Evolutionary conservation across 2,888 invertebrate genomes (phyloP).

Genomic region (Apamea anceps): DNA sequence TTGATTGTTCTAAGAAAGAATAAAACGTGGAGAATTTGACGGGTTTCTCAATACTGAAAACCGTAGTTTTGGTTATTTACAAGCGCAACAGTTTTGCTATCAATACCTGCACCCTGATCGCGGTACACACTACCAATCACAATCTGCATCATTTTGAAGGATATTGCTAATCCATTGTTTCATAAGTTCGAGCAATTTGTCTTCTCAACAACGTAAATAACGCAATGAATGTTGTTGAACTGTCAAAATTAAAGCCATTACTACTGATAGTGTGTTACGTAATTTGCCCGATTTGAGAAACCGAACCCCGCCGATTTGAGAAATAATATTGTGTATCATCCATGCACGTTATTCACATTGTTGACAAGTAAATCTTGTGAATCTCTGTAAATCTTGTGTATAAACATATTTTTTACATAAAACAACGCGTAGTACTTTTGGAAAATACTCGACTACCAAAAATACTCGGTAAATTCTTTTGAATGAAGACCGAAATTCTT

Average conservation of each 20-base stretch:
- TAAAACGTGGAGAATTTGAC: neutral
- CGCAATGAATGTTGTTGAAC: neutral
- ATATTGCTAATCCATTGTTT: neutral
- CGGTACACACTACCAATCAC: neutral
- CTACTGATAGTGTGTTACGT: neutral
- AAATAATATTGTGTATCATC: neutral
- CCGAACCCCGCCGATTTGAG: neutral
- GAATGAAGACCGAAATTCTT: constrained; percentile 9
- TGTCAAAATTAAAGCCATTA: neutral
- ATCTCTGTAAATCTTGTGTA: too few species aligned
- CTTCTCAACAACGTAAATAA: too few species aligned
- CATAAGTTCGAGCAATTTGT: neutral
- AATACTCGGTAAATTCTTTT: constrained; percentile 17
- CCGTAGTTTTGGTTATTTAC: neutral
- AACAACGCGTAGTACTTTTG: neutral
- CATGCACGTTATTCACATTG: neutral
- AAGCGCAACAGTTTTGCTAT: neutral
- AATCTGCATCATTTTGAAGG: neutral
- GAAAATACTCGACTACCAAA: constrained; percentile 13
- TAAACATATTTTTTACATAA: neutral
- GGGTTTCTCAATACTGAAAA: neutral
- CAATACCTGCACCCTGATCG: neutral
- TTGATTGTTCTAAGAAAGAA: constrained; percentile 3
- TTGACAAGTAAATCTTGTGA: neutral
- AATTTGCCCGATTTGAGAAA: neutral